Base-by-base conservation (phyloP, 2,888 invertebrate species). In the Microplitis manilae region DNA sequence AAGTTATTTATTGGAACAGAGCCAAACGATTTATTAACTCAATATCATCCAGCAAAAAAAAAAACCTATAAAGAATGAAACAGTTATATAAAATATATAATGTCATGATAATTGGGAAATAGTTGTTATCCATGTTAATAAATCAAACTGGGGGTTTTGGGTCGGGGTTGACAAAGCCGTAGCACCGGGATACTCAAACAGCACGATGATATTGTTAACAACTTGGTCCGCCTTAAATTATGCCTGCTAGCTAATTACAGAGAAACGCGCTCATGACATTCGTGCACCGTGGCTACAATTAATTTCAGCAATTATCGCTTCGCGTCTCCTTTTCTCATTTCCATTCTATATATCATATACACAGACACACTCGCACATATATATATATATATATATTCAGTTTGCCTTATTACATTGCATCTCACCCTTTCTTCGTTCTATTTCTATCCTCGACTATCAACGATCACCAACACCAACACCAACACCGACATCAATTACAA, bases 271-370 rank as follows among this genome's bases (percentile, higher is more conserved):
- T 62, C 85, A 86, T 87, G 87, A 87, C 87, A 87, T 87, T 87
- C 86, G 87, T 87, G 87, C 86, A 40, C 64, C 13, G 84, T 83
- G 87, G 85, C 84, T 86, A 88, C 88, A 88, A 89, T 89, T 89
- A 87, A 89, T 89, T 88, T 87, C 86, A 86, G 83, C 86, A 86
- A 88, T 88, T 87, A 87, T 83, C 81, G 77, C 75, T 74, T 82
- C 82, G 82, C 83, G 81, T 83, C 84, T 81, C 80, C 83, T 77
- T 76, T 80, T 76, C 78, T 68, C 78, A 30, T 73, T 73, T 38
- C 68, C 50, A 50, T 50, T 13, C 50, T 50, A 50, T 50, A 65
- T 67, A 69, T 78, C 78, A 68, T 75, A 69, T 73, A 73, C 39
- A 71, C 70, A 76, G 17, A 50, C 75, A 62, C 62, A 15, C 64